Evolutionary conservation across 2,797 vertebrate species (phyloP).

Genomic region (Cygnus olor): DNA sequence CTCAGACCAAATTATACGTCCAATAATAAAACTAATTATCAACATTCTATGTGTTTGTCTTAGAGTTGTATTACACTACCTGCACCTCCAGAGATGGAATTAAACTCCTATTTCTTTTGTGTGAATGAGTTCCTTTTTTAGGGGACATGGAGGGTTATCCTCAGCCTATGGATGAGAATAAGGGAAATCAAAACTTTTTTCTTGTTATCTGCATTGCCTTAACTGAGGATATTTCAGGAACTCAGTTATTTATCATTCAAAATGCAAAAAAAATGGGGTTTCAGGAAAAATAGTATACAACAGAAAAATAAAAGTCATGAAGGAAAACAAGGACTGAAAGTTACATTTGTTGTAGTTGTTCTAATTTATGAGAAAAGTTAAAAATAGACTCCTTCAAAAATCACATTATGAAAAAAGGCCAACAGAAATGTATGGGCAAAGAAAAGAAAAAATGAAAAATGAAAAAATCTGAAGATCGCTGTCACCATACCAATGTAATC

Average conservation of each 20-base stretch:
- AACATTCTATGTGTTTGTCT: background rate
- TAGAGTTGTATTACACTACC: fast-evolving
- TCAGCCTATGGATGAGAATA: background rate
- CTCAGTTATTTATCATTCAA: background rate
- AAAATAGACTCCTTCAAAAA: background rate
- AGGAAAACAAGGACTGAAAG: background rate
- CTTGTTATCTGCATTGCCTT: background rate
- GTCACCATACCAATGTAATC: background rate
- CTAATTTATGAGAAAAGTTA: background rate
- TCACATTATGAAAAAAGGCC: background rate
- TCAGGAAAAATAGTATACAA: background rate
- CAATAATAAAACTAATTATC: background rate
- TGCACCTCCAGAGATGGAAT: background rate
- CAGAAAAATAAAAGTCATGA: background rate
- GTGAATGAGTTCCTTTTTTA: background rate
- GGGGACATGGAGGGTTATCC: background rate
- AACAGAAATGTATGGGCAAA: background rate
- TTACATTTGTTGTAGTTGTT: background rate
- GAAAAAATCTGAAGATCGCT: background rate
- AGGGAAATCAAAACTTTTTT: background rate
- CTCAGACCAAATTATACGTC: background rate
- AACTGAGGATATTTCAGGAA: background rate
- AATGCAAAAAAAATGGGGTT: background rate
- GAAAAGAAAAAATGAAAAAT: background rate
- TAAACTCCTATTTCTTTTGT: background rate